Conservation (phyloP, 2,888 invertebrate genomes). For the Andrena chrysosceles region DNA sequence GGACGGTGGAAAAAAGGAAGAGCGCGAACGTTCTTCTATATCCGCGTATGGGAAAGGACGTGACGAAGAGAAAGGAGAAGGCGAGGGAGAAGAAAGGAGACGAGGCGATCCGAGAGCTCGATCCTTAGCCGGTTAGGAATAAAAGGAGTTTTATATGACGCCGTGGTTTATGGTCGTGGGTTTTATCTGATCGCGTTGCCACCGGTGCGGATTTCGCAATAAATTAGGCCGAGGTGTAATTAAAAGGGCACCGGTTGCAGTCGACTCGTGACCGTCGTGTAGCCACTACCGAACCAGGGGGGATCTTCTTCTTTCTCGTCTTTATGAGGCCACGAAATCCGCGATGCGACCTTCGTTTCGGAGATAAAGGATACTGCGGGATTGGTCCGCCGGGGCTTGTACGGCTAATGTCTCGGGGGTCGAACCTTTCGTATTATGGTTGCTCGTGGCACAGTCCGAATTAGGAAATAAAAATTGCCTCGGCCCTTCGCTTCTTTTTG, state of each 20-base stretch:
- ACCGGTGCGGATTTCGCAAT: constrained; percentile 83
- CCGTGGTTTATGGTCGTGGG: constrained; percentile 81
- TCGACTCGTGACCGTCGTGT: constrained; percentile 69
- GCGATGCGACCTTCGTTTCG: constrained; percentile 60
- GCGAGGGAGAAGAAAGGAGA: constrained; percentile 16
- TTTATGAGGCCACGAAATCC: constrained; percentile 63
- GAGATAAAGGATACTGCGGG: constrained; percentile 48
- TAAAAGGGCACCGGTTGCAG: constrained; percentile 78
- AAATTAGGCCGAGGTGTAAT: constrained; percentile 81
- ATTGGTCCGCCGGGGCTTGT: constrained; percentile 23
- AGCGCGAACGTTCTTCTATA: constrained; percentile 54
- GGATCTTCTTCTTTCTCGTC: constrained; percentile 45
- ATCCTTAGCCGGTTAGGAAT: constrained; percentile 73
- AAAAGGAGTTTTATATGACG: constrained; percentile 82
- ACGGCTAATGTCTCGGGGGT: constrained; percentile 45
- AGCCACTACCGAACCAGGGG: constrained; percentile 69
- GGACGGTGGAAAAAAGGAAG: constrained; percentile 56
- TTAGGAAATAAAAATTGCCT: constrained; percentile 45
- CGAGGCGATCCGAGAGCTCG: constrained; percentile 57
- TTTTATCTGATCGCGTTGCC: constrained; percentile 84
- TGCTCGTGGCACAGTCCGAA: constrained; percentile 21
- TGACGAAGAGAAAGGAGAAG: constrained; percentile 43
- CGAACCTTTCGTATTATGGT: constrained; percentile 26
- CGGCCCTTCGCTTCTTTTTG: background rate
- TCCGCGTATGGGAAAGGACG: constrained; percentile 76